Percentiles rank a stretch among this genome's conserved stretches.
Conservation (phyloP, 2,888 invertebrate genomes). For the Octodonta nipae region DNA sequence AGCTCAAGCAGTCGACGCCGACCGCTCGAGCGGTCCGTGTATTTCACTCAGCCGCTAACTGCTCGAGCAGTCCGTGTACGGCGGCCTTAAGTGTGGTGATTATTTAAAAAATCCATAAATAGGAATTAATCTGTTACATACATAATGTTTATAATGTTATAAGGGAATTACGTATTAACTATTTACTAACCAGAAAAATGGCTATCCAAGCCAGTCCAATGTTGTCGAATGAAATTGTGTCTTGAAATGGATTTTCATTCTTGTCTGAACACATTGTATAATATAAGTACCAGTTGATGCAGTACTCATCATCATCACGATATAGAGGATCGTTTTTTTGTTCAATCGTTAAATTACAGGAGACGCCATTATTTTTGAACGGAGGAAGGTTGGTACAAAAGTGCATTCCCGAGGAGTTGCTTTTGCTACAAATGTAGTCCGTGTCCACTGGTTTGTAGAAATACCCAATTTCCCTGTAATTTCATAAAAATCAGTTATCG, state of each 20-base stretch:
- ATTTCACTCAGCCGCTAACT: no score
- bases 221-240: constrained; percentile 98
- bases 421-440: constrained; percentile 93
- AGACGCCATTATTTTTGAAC: constrained; percentile 54
- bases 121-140: no score
- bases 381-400: constrained; percentile 73
- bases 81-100: no score
- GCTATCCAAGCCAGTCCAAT: constrained; percentile 99
- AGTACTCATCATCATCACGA: constrained; percentile 42
- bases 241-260: constrained; percentile 94
- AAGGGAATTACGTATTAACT: no score
- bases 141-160: no score
- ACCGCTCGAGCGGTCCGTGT: no score
- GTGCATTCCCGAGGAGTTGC: constrained; percentile 92
- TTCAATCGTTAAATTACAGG: constrained; percentile 57
- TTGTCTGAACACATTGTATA: constrained; percentile 88
- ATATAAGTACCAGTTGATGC: constrained; percentile 98
- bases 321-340: constrained; percentile 24
- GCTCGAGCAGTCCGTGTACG: no score
- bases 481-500: no score
- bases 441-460: constrained; percentile 72
- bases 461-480: constrained; percentile 48
- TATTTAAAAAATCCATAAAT: no score
- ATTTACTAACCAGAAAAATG: constrained; percentile 84
- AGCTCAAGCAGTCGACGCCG: no score